Percentiles rank a stretch among this genome's conserved stretches.
Evolutionary conservation across 2,797 vertebrate species (phyloP).

Genomic region (Vireo griseus): DNA sequence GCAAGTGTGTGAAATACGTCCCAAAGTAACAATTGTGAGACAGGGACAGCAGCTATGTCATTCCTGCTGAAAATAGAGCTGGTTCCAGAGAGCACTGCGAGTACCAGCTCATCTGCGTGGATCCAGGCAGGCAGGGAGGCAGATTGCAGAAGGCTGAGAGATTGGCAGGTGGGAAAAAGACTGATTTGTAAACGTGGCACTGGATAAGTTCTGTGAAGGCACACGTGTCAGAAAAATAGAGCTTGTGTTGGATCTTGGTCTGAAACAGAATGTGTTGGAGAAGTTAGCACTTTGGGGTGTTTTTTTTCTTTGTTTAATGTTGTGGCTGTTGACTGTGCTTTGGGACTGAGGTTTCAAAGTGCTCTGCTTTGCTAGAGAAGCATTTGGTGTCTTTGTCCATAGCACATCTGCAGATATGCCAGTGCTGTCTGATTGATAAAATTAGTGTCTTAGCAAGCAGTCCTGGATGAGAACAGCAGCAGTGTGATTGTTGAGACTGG

Average conservation of each 20-base stretch:
- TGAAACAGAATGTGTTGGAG: background rate
- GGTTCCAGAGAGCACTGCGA: rapidly evolving
- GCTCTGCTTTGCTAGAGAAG: background rate
- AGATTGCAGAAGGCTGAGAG: background rate
- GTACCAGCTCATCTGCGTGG: background rate
- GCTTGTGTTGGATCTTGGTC: background rate
- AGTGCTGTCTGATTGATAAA: background rate
- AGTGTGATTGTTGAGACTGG: background rate
- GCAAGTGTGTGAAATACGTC: background rate
- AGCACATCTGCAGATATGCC: background rate
- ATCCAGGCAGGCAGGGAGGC: background rate
- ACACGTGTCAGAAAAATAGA: background rate
- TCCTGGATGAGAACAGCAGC: background rate
- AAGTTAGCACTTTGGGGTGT: background rate
- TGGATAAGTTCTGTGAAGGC: background rate
- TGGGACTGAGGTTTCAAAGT: background rate
- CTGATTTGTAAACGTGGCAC: background rate
- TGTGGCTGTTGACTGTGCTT: background rate
- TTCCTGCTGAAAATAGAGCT: background rate
- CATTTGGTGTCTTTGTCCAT: background rate
- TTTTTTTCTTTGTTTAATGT: background rate
- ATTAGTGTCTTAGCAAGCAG: background rate
- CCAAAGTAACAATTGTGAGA: background rate
- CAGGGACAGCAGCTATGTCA: background rate
- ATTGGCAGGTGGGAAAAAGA: background rate